phyloP scores from a whole-genome alignment of 2,888 invertebrate species.

The Agrotis exclamationis region DNA sequence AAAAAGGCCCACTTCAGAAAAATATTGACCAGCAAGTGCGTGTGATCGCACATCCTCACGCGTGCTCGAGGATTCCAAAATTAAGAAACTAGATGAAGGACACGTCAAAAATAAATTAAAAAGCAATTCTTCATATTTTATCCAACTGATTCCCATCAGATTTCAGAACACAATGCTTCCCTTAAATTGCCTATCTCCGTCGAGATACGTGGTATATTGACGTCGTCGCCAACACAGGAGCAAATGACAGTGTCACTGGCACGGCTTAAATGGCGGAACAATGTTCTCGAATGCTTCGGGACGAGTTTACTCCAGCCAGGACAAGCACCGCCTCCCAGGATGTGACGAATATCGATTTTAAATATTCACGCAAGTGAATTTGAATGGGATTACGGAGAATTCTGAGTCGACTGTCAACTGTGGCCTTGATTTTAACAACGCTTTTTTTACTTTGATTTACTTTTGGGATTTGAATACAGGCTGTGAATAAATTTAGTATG shows the following conservation, averaged over 20 bases:
- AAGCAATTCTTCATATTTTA: not conserved
- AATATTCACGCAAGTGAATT: slow-evolving; percentile 39
- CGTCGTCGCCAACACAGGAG: slow-evolving; percentile 12
- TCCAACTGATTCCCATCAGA: not conserved
- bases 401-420: slow-evolving; percentile 4
- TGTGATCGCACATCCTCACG: no score
- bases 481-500: no score
- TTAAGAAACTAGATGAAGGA: not conserved
- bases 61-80: no score
- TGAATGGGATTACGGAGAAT: slow-evolving; percentile 17
- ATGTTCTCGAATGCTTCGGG: slow-evolving; percentile 48
- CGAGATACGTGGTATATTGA: slow-evolving; percentile 11
- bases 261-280: slow-evolving; percentile 57
- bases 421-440: slow-evolving; percentile 3
- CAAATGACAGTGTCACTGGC: slow-evolving; percentile 27
- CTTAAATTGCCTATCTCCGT: slow-evolving; percentile 24
- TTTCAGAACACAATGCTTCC: slow-evolving; percentile 20
- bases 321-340: slow-evolving; percentile 23
- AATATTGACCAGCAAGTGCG: no score
- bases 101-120: not conserved
- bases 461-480: not conserved
- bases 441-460: not conserved
- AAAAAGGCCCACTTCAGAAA: no score
- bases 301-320: slow-evolving; percentile 27
- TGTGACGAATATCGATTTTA: slow-evolving; percentile 45